Evolutionary conservation across 2,113 vertebrate species (phyloP).

Genomic region (Zosterops borbonicus): DNA sequence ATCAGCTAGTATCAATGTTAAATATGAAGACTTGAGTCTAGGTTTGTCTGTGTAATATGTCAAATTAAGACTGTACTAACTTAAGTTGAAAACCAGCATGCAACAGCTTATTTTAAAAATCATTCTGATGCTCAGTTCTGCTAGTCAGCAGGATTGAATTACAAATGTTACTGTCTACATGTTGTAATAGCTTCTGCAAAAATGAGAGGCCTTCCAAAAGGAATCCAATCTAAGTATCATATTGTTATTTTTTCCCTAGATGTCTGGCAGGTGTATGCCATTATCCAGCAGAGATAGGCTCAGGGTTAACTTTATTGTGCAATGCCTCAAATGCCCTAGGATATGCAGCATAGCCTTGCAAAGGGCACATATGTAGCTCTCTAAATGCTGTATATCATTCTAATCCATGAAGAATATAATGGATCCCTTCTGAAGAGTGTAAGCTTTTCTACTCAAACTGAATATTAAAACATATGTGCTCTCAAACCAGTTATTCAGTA

Average conservation of each 20-base stretch:
- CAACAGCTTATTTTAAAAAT: constrained; percentile 32
- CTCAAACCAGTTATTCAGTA: neutral
- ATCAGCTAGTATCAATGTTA: neutral
- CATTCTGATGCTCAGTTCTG: neutral
- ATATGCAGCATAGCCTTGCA: constrained; percentile 33
- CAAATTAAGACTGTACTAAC: constrained; percentile 19
- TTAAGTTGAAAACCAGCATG: neutral
- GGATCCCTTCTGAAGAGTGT: constrained; percentile 25
- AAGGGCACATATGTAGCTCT: constrained; percentile 50
- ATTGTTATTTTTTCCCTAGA: constrained; percentile 40
- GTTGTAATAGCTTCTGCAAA: constrained; percentile 58
- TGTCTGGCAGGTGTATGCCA: constrained; percentile 63
- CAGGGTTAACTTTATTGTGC: constrained; percentile 44
- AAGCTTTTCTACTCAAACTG: constrained; percentile 29
- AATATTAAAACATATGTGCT: constrained; percentile 39
- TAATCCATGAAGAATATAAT: constrained; percentile 53
- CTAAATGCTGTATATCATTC: constrained; percentile 52
- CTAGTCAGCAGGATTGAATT: constrained; percentile 56
- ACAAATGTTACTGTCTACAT: constrained; percentile 40
- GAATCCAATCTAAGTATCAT: constrained; percentile 52
- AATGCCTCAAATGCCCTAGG: constrained; percentile 39
- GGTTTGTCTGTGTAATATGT: neutral
- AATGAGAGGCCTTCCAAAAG: constrained; percentile 52
- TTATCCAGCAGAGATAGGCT: constrained; percentile 47
- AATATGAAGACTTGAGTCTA: neutral